Conservation (phyloP, 2,888 invertebrate species). For the Drosophila lacicola region DNA sequence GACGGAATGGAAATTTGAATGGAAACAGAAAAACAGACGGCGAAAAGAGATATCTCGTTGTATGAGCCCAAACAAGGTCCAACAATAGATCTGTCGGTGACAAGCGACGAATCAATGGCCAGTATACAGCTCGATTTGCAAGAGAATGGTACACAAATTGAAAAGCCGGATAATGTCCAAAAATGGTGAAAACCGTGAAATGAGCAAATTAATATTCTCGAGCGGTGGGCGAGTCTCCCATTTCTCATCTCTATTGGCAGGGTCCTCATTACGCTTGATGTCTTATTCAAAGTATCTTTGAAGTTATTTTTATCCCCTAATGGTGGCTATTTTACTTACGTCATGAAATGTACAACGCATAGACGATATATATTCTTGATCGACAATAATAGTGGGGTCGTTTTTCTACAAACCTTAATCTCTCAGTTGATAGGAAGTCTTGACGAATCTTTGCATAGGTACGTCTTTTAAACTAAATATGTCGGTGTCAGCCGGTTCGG, state of each 20-base stretch:
- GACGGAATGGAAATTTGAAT: slow-evolving; percentile 54
- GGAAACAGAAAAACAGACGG: slow-evolving; percentile 28
- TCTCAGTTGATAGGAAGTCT: no score
- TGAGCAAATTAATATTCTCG: slow-evolving; percentile 66
- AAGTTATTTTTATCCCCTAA: background rate
- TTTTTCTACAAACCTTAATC: no score
- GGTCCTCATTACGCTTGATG: background rate
- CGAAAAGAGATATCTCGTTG: slow-evolving; percentile 65
- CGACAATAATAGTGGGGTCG: no score
- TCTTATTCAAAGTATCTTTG: background rate
- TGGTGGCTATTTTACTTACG: no score
- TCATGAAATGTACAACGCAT: no score
- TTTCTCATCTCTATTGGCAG: no score
- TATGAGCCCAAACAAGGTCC: slow-evolving; percentile 43
- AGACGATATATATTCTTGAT: no score
- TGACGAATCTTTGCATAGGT: no score
- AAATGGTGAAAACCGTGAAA: slow-evolving; percentile 64
- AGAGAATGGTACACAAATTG: slow-evolving; percentile 31
- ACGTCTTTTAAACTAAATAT: no score
- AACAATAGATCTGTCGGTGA: slow-evolving; percentile 53
- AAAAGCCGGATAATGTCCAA: slow-evolving; percentile 54
- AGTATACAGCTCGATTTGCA: slow-evolving; percentile 21
- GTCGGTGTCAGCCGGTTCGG: no score
- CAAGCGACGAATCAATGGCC: slow-evolving; percentile 48
- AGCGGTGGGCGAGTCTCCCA: background rate